Conservation (phyloP, 2,888 invertebrate genomes). For the Onthophagus sagittarius region DNA sequence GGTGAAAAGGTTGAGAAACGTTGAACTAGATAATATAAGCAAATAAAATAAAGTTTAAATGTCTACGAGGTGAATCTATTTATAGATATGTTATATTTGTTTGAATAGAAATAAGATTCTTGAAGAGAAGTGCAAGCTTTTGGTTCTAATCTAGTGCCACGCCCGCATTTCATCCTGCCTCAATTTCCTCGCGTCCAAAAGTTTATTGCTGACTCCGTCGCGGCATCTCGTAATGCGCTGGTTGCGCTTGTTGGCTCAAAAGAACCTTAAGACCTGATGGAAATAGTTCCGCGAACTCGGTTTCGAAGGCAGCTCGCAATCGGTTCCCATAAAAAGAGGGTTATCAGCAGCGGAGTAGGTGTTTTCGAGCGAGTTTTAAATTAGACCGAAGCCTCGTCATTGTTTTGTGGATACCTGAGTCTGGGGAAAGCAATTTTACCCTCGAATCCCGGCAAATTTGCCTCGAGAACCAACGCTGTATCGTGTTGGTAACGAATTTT, state of each 20-base stretch:
- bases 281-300: background rate
- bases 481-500: background rate
- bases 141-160: background rate
- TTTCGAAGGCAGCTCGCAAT: background rate
- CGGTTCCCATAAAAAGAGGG: background rate
- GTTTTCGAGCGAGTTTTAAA: background rate
- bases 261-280: background rate
- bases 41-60: background rate
- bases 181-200: background rate
- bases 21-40: no score
- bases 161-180: background rate
- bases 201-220: background rate
- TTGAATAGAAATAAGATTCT: background rate
- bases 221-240: background rate
- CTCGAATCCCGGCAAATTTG: background rate
- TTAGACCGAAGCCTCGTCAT: background rate
- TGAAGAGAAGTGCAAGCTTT: background rate
- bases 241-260: background rate
- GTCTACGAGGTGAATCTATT: no score
- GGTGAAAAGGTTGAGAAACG: no score
- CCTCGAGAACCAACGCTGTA: background rate
- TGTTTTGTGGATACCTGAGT: background rate
- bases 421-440: background rate
- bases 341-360: background rate
- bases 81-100: background rate